A percentile compares a stretch with the other conserved stretches of the same genome.
phyloP scores from a whole-genome alignment of 2,113 vertebrate genomes.

The Tinamus guttatus region DNA sequence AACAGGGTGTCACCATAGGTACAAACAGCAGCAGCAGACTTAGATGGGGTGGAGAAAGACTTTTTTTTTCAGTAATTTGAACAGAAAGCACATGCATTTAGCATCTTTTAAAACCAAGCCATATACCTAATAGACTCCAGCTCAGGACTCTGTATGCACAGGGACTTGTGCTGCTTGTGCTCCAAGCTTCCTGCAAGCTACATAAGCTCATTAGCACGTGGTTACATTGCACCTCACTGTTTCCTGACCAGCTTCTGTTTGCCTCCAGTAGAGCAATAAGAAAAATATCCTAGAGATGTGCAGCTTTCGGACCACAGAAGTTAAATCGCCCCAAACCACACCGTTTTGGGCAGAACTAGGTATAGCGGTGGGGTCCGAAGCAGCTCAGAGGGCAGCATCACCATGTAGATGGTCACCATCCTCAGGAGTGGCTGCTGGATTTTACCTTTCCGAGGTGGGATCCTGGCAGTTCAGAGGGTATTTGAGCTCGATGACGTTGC shows the following conservation, averaged over 20 bases:
- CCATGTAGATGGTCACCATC: too few relatives aligned
- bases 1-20: rapidly evolving
- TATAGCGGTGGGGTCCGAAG: neutral
- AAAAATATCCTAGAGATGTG: rapidly evolving
- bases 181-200: neutral
- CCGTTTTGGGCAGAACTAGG: neutral
- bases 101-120: neutral
- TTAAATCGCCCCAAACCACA: neutral
- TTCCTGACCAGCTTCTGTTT: neutral
- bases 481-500: conserved; percentile 88
- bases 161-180: rapidly evolving
- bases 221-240: too few relatives aligned
- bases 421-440: rapidly evolving
- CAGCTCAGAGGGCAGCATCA: neutral
- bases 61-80: neutral
- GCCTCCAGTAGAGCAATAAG: rapidly evolving
- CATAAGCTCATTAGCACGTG: rapidly evolving
- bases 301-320: neutral
- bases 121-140: neutral
- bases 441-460: conserved; percentile 87
- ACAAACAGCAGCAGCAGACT: rapidly evolving
- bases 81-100: neutral
- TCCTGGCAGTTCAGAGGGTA: conserved; percentile 92
- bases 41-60: neutral
- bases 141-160: neutral